Base-by-base conservation (phyloP, 1,140 invertebrate species). In the Dreissena rostriformis region DNA sequence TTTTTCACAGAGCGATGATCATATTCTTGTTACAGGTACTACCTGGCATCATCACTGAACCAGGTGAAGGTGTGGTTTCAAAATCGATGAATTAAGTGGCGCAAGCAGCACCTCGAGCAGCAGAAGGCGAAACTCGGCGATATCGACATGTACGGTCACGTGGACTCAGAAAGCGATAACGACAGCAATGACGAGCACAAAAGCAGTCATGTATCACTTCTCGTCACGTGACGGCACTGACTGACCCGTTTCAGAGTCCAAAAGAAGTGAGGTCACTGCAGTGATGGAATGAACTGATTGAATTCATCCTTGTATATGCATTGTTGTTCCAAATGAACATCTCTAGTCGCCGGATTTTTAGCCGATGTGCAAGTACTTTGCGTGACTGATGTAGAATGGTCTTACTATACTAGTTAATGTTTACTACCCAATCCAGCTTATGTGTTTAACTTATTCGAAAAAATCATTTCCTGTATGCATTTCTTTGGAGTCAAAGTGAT, bases 61-160 rank as follows among this genome's bases (percentile, higher is more conserved):
- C 95, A 98, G 95, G 97, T 99, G 0, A 99, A 99, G 93, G 98
- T 99, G 0, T 99, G 98, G 98, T 99, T 99, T 92, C 98, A 98
- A 94, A 99, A 99, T 92, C 95, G 98, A 28, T 95, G 98, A 49
- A 99, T 99, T 85, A 99, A 99, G 95, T 98, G 97, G 97, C 95
- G 98, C 26, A 99, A 99, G 90, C 96, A 98, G 88, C 97, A 98
- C 88, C 94, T 98, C 88, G 98, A 98, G 91, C 95, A 98, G 84
- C 97, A 98, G 55, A 97, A 98, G 91, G 97, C 98, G 86, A 95
- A 97, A 72, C 89, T 94, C 10, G 94, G 98, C 49, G 96, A 97
- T 0, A 95, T 97, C 11, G 87, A 92, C 78, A 73, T 92, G 52
- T 91, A 88, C 78, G 29, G 66, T 19, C 86, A 90, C 29, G 57